Conservation (phyloP, 2,888 invertebrate species). For the Andrena haemorrhoa region DNA sequence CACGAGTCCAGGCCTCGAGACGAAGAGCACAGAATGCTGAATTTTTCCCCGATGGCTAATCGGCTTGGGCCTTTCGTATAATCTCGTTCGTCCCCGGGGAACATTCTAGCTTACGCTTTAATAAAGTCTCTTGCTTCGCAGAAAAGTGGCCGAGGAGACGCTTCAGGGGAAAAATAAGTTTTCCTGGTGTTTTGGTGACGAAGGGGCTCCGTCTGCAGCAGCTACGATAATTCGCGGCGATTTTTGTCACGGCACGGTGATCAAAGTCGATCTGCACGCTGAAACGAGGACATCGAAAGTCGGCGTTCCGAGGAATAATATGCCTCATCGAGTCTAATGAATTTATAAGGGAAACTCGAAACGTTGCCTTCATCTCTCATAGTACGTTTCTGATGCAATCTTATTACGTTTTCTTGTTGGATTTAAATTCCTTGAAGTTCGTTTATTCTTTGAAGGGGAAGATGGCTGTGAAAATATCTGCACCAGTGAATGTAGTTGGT, state of each 20-base stretch:
- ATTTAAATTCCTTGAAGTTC: not conserved
- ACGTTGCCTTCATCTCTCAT: constrained; percentile 6
- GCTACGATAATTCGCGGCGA: constrained; percentile 55
- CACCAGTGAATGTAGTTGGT: no score
- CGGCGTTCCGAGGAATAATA: constrained; percentile 35
- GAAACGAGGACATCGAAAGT: constrained; percentile 17
- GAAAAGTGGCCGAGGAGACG: constrained; percentile 33
- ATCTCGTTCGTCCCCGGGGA: constrained; percentile 61
- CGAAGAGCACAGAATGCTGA: constrained; percentile 5
- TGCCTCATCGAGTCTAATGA: constrained; percentile 43
- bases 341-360: constrained; percentile 9
- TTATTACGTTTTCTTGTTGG: not conserved
- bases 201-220: constrained; percentile 34
- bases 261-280: constrained; percentile 58
- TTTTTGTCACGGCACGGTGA: constrained; percentile 53
- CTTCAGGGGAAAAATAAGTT: constrained; percentile 69
- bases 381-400: not conserved
- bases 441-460: no score
- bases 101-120: constrained; percentile 66
- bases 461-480: no score
- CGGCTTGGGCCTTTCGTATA: constrained; percentile 70
- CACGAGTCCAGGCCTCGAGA: no score
- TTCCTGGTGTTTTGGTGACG: constrained; percentile 54
- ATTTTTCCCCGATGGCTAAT: constrained; percentile 63
- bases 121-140: constrained; percentile 64